phyloP scores from a whole-genome alignment of 2,888 invertebrate genomes.

The Dryobotodes eremita region DNA sequence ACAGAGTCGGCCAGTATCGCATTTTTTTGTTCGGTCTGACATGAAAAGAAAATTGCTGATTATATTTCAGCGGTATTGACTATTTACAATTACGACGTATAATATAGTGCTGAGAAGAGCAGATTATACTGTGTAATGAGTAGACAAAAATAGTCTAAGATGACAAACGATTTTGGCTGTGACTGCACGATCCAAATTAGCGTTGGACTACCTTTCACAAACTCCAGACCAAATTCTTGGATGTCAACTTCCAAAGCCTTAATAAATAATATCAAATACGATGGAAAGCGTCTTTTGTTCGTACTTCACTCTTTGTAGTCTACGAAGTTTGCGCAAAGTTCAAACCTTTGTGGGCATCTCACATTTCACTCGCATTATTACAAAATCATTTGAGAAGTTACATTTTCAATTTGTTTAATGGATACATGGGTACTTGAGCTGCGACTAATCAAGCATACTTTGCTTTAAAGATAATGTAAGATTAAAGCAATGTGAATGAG shows the following conservation, averaged over 20 bases:
- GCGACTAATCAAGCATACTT: slow-evolving; percentile 59
- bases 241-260: slow-evolving; percentile 60
- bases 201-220: slow-evolving; percentile 18
- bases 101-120: background rate
- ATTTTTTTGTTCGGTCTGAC: background rate
- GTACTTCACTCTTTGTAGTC: slow-evolving; percentile 67
- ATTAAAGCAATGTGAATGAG: slow-evolving; percentile 46
- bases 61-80: background rate
- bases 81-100: background rate
- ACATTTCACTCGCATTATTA: slow-evolving; percentile 66
- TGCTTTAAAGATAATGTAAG: slow-evolving; percentile 45
- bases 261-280: slow-evolving; percentile 67
- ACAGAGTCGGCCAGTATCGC: background rate
- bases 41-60: background rate
- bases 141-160: background rate
- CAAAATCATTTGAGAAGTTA: slow-evolving; percentile 65
- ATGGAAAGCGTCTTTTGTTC: slow-evolving; percentile 57
- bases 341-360: slow-evolving; percentile 64
- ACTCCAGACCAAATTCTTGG: slow-evolving; percentile 44
- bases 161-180: background rate
- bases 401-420: slow-evolving; percentile 69
- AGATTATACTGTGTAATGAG: background rate
- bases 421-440: slow-evolving; percentile 55
- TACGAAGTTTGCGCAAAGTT: slow-evolving; percentile 67
- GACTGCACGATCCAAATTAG: slow-evolving; percentile 25